Evolutionary conservation across 2,797 vertebrate genomes (phyloP), one percentile per base, ranked within the genome.

Genomic region (Triplophysa yarkandensis): DNA sequence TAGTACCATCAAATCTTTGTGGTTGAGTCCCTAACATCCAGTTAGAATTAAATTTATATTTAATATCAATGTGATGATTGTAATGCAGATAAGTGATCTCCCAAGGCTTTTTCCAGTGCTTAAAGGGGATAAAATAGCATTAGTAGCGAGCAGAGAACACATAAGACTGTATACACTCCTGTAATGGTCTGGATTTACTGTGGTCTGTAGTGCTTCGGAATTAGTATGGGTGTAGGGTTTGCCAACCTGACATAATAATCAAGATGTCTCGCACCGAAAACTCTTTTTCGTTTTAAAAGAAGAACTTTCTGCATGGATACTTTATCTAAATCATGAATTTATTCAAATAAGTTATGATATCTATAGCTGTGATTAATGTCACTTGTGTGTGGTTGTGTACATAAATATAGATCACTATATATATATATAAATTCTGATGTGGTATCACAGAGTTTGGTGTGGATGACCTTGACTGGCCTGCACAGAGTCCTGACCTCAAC

Each of bases 41-140:
- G 58, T 61, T 16, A 28, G 58, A 63, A 52, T 52, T 19, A 54
- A 43, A 76, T 76, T 43, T 30, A 68, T 46, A 25, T 69, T 54
- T 55, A 70, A 70, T 70, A 55, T 43, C 66, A 55, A 16, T 55
- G 44, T 7, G 8, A 7, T 63, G 66, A 52, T 63, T 71, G 69
- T 28, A 63, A 71, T 63, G 69, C 46, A 50, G 44, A 41, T 46
- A 61, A 19, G 69, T 4, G 21, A 50, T 62, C 44, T 71, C 44
- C 6, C 0, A 30, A 52, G 58, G 69, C 32, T 28, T 1, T 71
- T 62, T 63, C 7, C 44, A 52, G 7, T 25, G 21, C 69, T 62
- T 30, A n/a, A 50, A 25, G 43, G 13, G 32, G 21, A 28, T 28
- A 28, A 43, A 55, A 62, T 36, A 9, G 23, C 69, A 27, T 50